Percentiles rank a stretch among this genome's conserved stretches.
Conservation (phyloP, 1,140 invertebrate species). For the Pomacea maculata region DNA sequence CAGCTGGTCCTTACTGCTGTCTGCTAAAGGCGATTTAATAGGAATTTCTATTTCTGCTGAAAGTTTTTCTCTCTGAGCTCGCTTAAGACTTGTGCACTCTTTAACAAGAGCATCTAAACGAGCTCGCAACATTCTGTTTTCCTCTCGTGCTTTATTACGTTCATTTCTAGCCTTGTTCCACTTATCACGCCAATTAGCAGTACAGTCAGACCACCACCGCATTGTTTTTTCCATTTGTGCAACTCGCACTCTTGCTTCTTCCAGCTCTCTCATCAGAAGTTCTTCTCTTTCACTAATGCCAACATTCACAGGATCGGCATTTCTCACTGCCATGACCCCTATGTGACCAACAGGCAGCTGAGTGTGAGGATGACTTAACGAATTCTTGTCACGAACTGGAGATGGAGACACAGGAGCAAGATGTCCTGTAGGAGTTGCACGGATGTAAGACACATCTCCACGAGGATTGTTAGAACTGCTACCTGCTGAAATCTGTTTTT, state of each 20-base stretch:
- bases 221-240: slow-evolving; percentile 99
- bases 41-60: not conserved
- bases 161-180: slow-evolving; percentile 85
- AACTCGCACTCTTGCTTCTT: slow-evolving; percentile 85
- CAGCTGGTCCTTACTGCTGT: slow-evolving; percentile 46
- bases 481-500: slow-evolving; percentile 3
- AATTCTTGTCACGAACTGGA: slow-evolving; percentile 29
- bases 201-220: slow-evolving; percentile 96
- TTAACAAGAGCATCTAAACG: slow-evolving; percentile 83
- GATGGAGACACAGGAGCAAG: slow-evolving; percentile 31
- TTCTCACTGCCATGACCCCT: slow-evolving; percentile 65
- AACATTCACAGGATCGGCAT: slow-evolving; percentile 88
- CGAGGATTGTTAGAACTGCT: slow-evolving; percentile 16
- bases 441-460: slow-evolving; percentile 45
- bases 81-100: slow-evolving; percentile 78
- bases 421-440: slow-evolving; percentile 36
- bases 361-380: slow-evolving; percentile 13
- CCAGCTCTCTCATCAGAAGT: slow-evolving; percentile 75
- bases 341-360: slow-evolving; percentile 26
- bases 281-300: slow-evolving; percentile 96
- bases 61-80: slow-evolving; percentile 78
- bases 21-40: slow-evolving; percentile 2
- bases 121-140: slow-evolving; percentile 80
- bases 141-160: slow-evolving; percentile 79
- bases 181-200: slow-evolving; percentile 91